Percentiles rank a stretch among this genome's conserved stretches.
Evolutionary conservation across 2,888 invertebrate genomes (phyloP).

Genomic region (Galerucella pusilla): DNA sequence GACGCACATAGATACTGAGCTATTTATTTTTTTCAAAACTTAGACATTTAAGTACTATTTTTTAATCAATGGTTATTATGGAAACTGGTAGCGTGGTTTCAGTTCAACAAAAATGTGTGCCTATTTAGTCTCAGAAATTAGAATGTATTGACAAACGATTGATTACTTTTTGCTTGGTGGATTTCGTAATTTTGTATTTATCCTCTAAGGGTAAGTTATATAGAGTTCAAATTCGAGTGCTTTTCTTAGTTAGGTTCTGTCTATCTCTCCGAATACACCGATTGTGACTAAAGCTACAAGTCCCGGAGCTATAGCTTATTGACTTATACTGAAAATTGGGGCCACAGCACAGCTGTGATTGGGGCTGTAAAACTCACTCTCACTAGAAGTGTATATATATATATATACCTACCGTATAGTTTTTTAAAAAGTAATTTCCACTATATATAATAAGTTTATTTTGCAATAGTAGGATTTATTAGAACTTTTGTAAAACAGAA

Average conservation of each 20-base stretch:
- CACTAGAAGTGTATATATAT: too few species aligned
- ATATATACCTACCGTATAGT: too few species aligned
- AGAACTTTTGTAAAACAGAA: too few species aligned
- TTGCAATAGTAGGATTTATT: too few species aligned
- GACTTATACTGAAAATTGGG: too few species aligned
- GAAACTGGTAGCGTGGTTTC: not conserved
- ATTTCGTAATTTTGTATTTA: not conserved
- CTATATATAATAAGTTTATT: too few species aligned
- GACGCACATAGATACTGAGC: conserved; percentile 1
- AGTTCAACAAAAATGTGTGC: not conserved
- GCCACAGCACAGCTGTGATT: too few species aligned
- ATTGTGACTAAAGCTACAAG: not conserved
- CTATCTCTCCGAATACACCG: not conserved
- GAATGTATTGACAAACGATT: conserved; percentile 10
- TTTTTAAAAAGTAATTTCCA: too few species aligned
- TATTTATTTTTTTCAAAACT: not conserved
- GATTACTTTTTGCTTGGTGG: conserved; percentile 2
- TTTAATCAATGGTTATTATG: too few species aligned
- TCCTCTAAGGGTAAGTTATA: conserved; percentile 9
- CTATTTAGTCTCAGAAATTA: not conserved
- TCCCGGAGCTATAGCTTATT: not conserved
- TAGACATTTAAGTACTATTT: not conserved
- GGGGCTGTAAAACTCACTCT: too few species aligned
- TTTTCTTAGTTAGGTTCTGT: conserved; percentile 7
- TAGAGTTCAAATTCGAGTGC: conserved; percentile 25